Base-by-base conservation (phyloP, 2,888 invertebrate genomes). In the Ophion ellenae region DNA sequence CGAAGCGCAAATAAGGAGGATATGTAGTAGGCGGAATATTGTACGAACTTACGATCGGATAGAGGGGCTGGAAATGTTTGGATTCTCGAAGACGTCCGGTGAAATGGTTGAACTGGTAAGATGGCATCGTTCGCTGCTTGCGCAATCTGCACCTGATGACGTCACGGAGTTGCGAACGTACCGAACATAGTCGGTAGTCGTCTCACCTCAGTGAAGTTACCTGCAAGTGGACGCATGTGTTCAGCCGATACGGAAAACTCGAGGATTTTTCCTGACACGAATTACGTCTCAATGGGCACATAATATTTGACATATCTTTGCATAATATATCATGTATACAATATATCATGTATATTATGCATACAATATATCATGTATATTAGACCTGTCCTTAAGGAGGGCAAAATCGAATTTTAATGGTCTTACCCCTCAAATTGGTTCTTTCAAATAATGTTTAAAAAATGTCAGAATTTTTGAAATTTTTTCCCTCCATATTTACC, bases 31-130 rank as follows among this genome's bases (percentile, higher is more conserved):
- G 24, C 36, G 57, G 1, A 47, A 10, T 36, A 66, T 40, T 57
- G n/a, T 57, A 59, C 59, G 17, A 67, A 40, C 90, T 90, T 84
- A 90, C 90, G 70, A 90, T n/a, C 45, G 90, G 90, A 87, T 87
- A 88, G 70, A 89, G 88, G 40, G 90, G 90, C 69, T 90, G 89
- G 1, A 90, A 84, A 79, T 85, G 82, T 2, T 76, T 84, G 17
- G 89, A 88, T 88, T 89, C 88, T 80, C 70, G 86, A 63, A 90
- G 82, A 70, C 90, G 90, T 69, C 90, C 90, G 66, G 88, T 87
- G 47, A 90, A 87, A 70, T 84, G 67, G 71, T 88, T 88, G 83
- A 89, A 90, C 87, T 89, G 75, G 86, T 88, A 86, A 89, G 81
- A 89, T 87, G 90, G 89, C 90, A 90, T 90, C 87, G 57, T 83